Base-by-base conservation (phyloP, 2,888 invertebrate genomes). In the Meghimatium bilineatum region DNA sequence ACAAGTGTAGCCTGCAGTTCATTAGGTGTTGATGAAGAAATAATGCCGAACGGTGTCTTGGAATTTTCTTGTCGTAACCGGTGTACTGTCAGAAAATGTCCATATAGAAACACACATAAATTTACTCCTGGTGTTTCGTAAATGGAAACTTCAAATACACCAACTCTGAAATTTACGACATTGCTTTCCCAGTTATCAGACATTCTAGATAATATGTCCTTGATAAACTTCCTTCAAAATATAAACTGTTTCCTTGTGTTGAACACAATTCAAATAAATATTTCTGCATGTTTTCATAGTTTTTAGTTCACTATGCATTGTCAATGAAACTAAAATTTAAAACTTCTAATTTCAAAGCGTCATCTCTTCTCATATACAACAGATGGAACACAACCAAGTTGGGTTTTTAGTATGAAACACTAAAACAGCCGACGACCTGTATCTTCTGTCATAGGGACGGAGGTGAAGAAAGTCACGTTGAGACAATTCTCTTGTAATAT, bases 11-110 rank as follows among this genome's bases (percentile, higher is more conserved):
- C 36, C 26, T 34, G 49, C n/a, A 38, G 36, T 36, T 60, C 81
- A 81, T 81, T 81, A 36, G 63, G n/a, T 36, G 81, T n/a, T 63
- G 10, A 6, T 32, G 79, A 5, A 29, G 29, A 49, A 38, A 71
- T 36, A 26, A 36, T 23, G 8, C 23, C 6, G 26, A 23, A 38
- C 26, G 38, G 1, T 71, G 71, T 23, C 38, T 20, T 20, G 26
- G 2, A 0, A n/a, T 1, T 23, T 1, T 8, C 36, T 26, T 12
- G 10, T 3, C 36, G 2, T 36, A 17, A 38, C 38, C 36, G 71
- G 38, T 71, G 71, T 26, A 12, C 38, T 8, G 38, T 71, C 26
- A 38, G n/a, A 38, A 71, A 38, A 6, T 71, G 38, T 36, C 36
- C 71, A 26, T 26, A 36, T 26, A 38, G 29, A 20, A 71, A 8